These are phyloP conservation scores for Callipepla californica DNA, from an alignment of 2,113 vertebrate species.

Conservation along the genomic window DNA sequence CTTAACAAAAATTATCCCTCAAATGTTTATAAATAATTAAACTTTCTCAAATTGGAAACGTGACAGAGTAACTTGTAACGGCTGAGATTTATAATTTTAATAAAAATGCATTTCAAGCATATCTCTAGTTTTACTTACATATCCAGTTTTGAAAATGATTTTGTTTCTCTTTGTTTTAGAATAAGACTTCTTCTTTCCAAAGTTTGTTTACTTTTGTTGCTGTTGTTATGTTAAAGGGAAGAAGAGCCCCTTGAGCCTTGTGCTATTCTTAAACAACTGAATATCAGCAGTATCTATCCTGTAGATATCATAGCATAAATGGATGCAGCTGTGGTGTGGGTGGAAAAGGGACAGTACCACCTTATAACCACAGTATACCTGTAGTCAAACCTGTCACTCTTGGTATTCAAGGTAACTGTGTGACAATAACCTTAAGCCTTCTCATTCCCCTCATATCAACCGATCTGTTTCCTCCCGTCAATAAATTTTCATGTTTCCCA, in stretches of 20 bases:
- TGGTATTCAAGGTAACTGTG: not conserved
- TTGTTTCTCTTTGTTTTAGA: not conserved
- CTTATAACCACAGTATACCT: too few relatives aligned
- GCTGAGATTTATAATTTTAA: not conserved
- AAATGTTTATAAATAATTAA: not conserved
- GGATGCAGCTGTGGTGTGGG: not conserved
- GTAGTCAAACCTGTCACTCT: not conserved
- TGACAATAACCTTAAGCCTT: not conserved
- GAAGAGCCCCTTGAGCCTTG: not conserved
- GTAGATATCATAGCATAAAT: not conserved
- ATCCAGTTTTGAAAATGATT: not conserved
- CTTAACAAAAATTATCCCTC: not conserved
- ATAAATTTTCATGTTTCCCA: not conserved
- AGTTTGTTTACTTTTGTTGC: not conserved
- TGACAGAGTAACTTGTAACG: not conserved
- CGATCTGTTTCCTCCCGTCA: not conserved
- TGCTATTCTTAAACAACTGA: not conserved
- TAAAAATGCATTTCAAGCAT: not conserved
- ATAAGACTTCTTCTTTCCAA: not conserved
- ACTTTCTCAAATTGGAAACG: not conserved
- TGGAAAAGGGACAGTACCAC: not conserved
- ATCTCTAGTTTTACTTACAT: not conserved
- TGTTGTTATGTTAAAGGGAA: not conserved
- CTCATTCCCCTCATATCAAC: rapidly evolving
- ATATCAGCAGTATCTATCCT: not conserved